Base-by-base conservation (phyloP, 2,888 invertebrate genomes). In the Diplolepis rosae region DNA sequence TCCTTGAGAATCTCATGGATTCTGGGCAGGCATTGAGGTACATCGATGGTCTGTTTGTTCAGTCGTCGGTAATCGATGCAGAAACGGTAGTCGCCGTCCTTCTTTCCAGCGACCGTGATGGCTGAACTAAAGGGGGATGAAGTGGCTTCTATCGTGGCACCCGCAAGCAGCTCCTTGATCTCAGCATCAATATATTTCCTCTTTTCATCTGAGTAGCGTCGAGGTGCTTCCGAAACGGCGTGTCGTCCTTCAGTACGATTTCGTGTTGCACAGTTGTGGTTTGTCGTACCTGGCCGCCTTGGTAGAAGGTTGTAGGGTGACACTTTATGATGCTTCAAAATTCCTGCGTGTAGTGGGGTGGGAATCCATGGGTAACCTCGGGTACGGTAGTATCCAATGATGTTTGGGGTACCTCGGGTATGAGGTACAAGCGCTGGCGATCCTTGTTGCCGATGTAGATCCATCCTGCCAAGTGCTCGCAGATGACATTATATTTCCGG, bases 51-150 rank as follows among this genome's bases (percentile, higher is more conserved):
- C 15, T 73, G 32, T 2, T 18, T n/a, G 61, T 83, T 82, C 0
- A 84, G 73, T 15, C 79, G 72, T n/a, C 80, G 75, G 52, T 79
- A 79, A 73, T 74, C 77, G 1, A 78, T 50, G 65, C 76, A 78
- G 32, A 80, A 79, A 1, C 79, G 50, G 2, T 28, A 69, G 0
- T 68, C 45, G 0, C 68, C 72, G 9, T 71, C 69, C 24, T 77
- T 71, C 35, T 77, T 73, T 22, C 68, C 69, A 4, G 73, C 73
- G 13, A 76, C 52, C 1, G 80, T 74, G 13, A 74, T 69, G 0
- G 79, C 77, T 3, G 75, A 78, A n/a, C 73, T 74, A 66, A 75
- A 78, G 9, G 61, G 67, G 1, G 71, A 76, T 4, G 56, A n/a
- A 11, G 68, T 66, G 0, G 77, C 75, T 32, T 77, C 74, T 28